These are phyloP conservation scores for Unio delphinus DNA, from an alignment of 2,888 invertebrate species.

Conservation along the genomic window DNA sequence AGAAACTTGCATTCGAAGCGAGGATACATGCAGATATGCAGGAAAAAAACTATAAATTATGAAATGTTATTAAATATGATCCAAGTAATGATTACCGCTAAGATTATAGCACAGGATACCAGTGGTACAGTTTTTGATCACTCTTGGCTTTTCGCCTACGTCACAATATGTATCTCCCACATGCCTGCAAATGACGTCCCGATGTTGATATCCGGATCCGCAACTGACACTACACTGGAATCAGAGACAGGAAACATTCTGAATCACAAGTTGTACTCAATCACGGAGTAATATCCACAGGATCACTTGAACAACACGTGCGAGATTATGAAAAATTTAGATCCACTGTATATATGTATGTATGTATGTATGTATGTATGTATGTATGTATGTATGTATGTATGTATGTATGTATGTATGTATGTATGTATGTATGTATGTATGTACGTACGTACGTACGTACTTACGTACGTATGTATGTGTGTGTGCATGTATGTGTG, in stretches of 20 bases:
- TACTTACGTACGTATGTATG: too few species aligned
- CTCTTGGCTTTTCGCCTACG: slow-evolving; percentile 44
- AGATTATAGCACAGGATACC: slow-evolving; percentile 79
- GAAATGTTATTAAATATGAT: neutral
- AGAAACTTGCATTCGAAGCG: slow-evolving; percentile 1
- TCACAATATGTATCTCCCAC: slow-evolving; percentile 55
- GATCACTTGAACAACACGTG: neutral
- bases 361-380: too few species aligned
- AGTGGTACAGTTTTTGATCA: slow-evolving; percentile 73
- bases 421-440: too few species aligned
- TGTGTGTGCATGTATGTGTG: too few species aligned
- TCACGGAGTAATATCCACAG: neutral
- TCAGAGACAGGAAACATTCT: neutral
- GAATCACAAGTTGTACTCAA: neutral
- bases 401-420: too few species aligned
- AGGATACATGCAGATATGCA: neutral
- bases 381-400: too few species aligned
- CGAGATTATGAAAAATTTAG: too few species aligned
- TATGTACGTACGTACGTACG: too few species aligned
- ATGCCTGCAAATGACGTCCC: slow-evolving; percentile 85
- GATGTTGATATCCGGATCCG: slow-evolving; percentile 87
- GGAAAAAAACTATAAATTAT: neutral
- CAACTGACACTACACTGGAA: slow-evolving; percentile 88
- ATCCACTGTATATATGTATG: too few species aligned
- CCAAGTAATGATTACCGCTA: slow-evolving; percentile 74